phyloP scores from a whole-genome alignment of 2,797 vertebrate species.

The Danio choprae region DNA sequence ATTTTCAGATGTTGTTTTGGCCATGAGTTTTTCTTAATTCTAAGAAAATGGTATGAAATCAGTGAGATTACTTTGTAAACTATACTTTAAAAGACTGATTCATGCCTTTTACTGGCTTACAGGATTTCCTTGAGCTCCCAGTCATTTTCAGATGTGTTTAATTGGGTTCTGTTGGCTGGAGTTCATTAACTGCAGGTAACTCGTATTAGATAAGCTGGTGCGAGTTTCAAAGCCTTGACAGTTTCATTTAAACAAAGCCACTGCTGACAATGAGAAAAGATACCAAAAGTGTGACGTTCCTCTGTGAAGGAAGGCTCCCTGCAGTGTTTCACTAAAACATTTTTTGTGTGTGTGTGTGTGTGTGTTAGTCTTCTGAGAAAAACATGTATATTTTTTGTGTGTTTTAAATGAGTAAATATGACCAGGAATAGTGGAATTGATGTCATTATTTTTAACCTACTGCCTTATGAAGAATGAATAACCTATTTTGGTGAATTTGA shows the following conservation, averaged over 20 bases:
- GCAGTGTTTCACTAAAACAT: background rate
- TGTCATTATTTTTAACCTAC: background rate
- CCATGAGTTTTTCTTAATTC: background rate
- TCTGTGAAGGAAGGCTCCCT: background rate
- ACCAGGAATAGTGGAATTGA: background rate
- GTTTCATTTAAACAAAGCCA: conserved; percentile 34
- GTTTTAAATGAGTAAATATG: background rate
- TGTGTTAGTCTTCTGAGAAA: conserved; percentile 8
- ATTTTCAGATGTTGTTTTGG: background rate
- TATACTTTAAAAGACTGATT: background rate
- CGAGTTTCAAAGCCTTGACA: conserved; percentile 44
- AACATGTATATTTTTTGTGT: conserved; percentile 5
- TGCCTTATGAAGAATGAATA: background rate
- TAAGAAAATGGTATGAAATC: conserved; percentile 3
- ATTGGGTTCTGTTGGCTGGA: conserved; percentile 33
- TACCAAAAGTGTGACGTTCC: background rate
- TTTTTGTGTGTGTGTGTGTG: no score
- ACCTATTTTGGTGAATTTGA: background rate
- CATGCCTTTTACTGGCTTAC: conserved; percentile 25
- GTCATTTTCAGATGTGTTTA: conserved; percentile 19
- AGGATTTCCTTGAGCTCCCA: background rate
- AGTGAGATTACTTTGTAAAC: conserved; percentile 6
- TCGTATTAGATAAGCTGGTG: conserved; percentile 35
- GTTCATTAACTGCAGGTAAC: conserved; percentile 37
- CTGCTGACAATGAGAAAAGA: conserved; percentile 21